A percentile compares a stretch with the other conserved stretches of the same genome.
Evolutionary conservation across 2,797 vertebrate species (phyloP).

Genomic region (Eutrigla gurnardus): DNA sequence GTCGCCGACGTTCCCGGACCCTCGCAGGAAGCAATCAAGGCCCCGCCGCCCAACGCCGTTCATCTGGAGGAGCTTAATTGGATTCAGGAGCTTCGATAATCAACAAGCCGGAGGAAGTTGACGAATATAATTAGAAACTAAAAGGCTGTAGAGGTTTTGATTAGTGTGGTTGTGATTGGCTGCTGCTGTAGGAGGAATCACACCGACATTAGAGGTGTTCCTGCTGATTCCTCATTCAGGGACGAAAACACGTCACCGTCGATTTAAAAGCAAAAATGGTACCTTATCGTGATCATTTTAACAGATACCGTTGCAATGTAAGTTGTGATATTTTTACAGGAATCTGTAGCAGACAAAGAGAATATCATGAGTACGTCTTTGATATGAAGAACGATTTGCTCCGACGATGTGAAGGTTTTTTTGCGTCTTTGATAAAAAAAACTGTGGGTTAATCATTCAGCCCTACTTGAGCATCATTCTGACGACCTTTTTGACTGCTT

Average conservation of each 20-base stretch:
- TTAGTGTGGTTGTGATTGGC: constrained; percentile 49
- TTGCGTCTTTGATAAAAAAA: too few species aligned
- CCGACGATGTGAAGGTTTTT: too few species aligned
- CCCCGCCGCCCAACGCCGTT: constrained; percentile 15
- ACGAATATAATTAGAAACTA: constrained; percentile 67
- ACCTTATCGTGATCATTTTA: background rate
- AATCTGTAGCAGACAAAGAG: background rate
- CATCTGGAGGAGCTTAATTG: constrained; percentile 56
- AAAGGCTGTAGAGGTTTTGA: constrained; percentile 57
- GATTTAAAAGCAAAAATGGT: too few species aligned
- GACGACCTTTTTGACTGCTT: too few species aligned
- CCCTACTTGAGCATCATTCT: too few species aligned
- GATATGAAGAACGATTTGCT: too few species aligned
- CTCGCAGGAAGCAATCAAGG: constrained; percentile 60
- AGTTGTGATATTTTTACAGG: background rate
- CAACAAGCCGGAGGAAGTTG: constrained; percentile 62
- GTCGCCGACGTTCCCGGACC: constrained; percentile 46
- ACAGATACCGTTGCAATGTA: background rate
- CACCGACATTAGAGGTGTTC: too few species aligned
- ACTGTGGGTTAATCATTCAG: too few species aligned
- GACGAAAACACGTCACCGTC: too few species aligned
- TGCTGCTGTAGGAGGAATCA: too few species aligned
- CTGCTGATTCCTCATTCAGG: too few species aligned
- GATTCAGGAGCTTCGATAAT: constrained; percentile 66
- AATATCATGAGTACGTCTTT: too few species aligned